Evolutionary conservation across 92 coral and sea anemone genomes (phyloP).

Genomic region (Paragorgia papillata): DNA sequence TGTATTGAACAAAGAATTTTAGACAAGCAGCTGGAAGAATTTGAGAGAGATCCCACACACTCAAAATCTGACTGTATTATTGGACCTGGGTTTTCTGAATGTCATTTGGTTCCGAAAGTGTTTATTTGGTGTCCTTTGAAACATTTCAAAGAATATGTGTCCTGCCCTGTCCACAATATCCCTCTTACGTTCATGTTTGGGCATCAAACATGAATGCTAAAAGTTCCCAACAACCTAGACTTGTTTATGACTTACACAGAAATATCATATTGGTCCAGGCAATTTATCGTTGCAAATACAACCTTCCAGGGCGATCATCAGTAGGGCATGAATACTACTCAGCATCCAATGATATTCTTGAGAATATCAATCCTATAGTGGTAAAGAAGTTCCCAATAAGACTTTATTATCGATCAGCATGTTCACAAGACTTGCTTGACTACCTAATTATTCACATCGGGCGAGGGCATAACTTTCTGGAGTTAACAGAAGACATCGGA

Average conservation of each 20-base stretch:
- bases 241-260: slow-evolving; percentile 62
- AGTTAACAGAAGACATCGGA: slow-evolving; percentile 48
- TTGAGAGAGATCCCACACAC: not conserved
- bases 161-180: slow-evolving; percentile 56
- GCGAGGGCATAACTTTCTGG: slow-evolving; percentile 59
- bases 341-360: slow-evolving; percentile 54
- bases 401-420: slow-evolving; percentile 49
- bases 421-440: slow-evolving; percentile 50
- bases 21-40: not conserved
- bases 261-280: slow-evolving; percentile 59
- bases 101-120: not conserved
- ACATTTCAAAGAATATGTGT: slow-evolving; percentile 43
- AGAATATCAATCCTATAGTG: slow-evolving; percentile 4
- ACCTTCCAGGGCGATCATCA: slow-evolving; percentile 13
- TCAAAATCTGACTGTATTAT: not conserved
- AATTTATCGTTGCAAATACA: slow-evolving; percentile 52
- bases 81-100: not conserved
- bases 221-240: slow-evolving; percentile 57
- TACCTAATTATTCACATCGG: slow-evolving; percentile 56
- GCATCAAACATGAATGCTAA: slow-evolving; percentile 28
- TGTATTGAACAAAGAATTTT: not conserved
- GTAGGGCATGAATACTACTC: slow-evolving; percentile 54
- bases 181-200: slow-evolving; percentile 46
- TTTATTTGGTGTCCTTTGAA: slow-evolving; percentile 50
- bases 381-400: slow-evolving; percentile 39